Conservation (phyloP, 92 coral and sea anemone genomes). For the Umimayanthus kanabou region DNA sequence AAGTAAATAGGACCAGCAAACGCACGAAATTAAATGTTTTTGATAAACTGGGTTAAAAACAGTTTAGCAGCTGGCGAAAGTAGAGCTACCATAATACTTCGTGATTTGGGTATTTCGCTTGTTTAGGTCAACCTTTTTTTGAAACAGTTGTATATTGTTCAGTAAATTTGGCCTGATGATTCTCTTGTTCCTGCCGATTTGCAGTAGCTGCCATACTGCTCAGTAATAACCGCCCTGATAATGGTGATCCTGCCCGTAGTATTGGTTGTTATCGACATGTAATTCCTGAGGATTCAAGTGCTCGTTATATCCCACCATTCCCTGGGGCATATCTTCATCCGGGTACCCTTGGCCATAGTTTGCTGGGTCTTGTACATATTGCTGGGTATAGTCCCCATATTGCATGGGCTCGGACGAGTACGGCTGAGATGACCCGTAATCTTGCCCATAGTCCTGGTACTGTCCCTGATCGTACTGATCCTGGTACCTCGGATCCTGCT, state of each 20-base stretch:
- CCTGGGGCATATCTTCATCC: slow-evolving; percentile 36
- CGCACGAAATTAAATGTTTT: too few relatives aligned
- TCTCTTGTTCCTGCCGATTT: neutral
- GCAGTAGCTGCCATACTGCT: neutral
- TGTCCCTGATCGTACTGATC: slow-evolving; percentile 69
- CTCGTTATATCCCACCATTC: slow-evolving; percentile 38
- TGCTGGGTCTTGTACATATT: slow-evolving; percentile 68
- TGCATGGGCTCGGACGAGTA: slow-evolving; percentile 59
- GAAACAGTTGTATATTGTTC: neutral
- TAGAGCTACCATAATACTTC: too few relatives aligned
- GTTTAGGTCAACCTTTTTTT: too few relatives aligned
- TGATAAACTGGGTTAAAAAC: too few relatives aligned
- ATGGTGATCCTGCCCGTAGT: slow-evolving; percentile 28
- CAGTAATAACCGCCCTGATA: slow-evolving; percentile 27
- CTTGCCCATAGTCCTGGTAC: slow-evolving; percentile 67
- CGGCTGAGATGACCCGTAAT: slow-evolving; percentile 33
- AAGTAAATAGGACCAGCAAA: too few relatives aligned
- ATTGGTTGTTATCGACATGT: slow-evolving; percentile 32
- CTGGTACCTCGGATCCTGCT: slow-evolving; percentile 62
- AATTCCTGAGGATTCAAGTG: slow-evolving; percentile 36
- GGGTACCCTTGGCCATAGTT: slow-evolving; percentile 40
- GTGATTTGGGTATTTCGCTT: too few relatives aligned
- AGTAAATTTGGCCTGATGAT: neutral
- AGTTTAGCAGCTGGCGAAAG: too few relatives aligned
- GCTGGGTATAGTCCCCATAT: slow-evolving; percentile 65